Evolutionary conservation across 2,113 vertebrate genomes (phyloP), one percentile per base, ranked within the genome.

Genomic region (Micromys minutus): DNA sequence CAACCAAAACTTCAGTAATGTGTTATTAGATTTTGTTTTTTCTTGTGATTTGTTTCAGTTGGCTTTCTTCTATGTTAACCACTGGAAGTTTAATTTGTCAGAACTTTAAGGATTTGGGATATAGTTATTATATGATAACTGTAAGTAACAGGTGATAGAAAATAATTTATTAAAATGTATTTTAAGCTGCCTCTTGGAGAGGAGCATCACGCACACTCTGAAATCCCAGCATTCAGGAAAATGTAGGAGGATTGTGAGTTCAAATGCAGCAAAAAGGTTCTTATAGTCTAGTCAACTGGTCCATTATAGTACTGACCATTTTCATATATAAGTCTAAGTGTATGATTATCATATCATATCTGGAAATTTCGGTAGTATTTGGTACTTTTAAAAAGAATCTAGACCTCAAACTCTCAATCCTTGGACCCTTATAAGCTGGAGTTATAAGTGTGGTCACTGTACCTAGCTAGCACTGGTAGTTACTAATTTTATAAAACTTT

Each of bases 11-110:
- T 95, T 86, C 52, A 72, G 89, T 95, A 88, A 97, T 95, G 89
- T 88, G 95, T 98, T 94, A 97, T 96, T 96, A 87, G 26, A 89
- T 95, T 94, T 72, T 90, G 24, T 87, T 94, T 95, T 80, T 87
- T 15, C 24, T 93, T 97, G 88, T 69, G 16, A 81, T 87, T 97
- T 97, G 24, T 97, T 94, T 92, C 83, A 92, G 16, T n/a, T 94
- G 79, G 10, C 21, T 95, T 61, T 94, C 94, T 92, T 85, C 71
- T 94, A 1, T 94, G 39, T 87, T 93, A 88, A 95, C 86, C 7
- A 94, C 7, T 71, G 29, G 90, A 92, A 36, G 31, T 42, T 94
- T 88, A 79, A 84, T 95, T 93, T 93, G 55, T 34, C 55, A 96
- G 22, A 86, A 85, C 19, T 92, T 94, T 94, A 39, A 91, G 61